Percentiles rank a stretch among this genome's conserved stretches.
Evolutionary conservation across 2,797 vertebrate genomes (phyloP).

Genomic region (Platalea minor): DNA sequence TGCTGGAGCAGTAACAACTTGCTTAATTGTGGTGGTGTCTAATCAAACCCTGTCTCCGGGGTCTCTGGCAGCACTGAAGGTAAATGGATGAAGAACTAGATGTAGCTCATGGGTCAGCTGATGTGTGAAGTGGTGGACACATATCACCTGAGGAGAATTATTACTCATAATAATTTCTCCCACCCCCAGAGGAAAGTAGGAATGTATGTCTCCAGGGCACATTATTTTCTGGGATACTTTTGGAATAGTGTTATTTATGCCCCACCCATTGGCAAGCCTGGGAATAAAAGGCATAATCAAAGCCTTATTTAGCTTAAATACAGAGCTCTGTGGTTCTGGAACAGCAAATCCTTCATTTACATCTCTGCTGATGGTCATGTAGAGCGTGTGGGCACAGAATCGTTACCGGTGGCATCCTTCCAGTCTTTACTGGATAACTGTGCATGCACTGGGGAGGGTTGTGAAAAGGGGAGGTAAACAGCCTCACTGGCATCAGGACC

Average conservation of each 20-base stretch:
- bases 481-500: not conserved
- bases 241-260: not conserved
- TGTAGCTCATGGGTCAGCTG: not conserved
- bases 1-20: not conserved
- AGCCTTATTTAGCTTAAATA: slow-evolving; percentile 38
- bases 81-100: not conserved
- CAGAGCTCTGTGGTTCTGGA: slow-evolving; percentile 17
- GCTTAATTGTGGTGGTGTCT: not conserved
- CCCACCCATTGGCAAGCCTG: not conserved
- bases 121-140: not conserved
- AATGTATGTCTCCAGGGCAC: not conserved
- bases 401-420: not conserved
- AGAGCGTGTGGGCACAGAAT: not conserved
- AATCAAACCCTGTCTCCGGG: not conserved
- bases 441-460: not conserved
- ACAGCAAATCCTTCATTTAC: slow-evolving; percentile 10
- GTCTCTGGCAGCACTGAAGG: not conserved
- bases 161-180: not conserved
- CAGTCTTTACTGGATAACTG: not conserved
- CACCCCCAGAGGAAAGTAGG: not conserved
- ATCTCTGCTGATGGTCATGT: not conserved
- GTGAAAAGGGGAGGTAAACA: not conserved
- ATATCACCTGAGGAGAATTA: not conserved
- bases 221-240: not conserved
- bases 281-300: slow-evolving; percentile 27